phyloP scores from a whole-genome alignment of 2,113 vertebrate species.

The Mus pahari region DNA sequence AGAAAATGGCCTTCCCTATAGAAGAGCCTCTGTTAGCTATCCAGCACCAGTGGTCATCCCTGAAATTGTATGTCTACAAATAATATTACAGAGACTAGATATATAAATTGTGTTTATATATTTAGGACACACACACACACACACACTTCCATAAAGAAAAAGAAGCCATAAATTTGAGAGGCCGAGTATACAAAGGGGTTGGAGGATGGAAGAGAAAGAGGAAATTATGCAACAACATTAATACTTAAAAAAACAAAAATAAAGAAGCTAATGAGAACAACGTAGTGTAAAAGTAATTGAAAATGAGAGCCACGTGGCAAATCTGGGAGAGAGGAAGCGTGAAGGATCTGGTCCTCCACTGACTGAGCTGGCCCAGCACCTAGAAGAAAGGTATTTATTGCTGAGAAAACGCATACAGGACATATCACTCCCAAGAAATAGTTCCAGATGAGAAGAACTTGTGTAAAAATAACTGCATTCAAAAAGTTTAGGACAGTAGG shows the following conservation, averaged over 20 bases:
- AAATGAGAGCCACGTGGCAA: background rate
- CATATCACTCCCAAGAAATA: background rate
- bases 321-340: background rate
- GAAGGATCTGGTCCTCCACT: background rate
- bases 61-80: background rate
- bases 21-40: background rate
- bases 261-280: background rate
- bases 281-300: background rate
- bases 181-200: background rate
- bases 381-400: background rate
- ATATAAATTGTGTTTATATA: background rate
- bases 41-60: background rate
- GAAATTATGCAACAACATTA: background rate
- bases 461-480: background rate
- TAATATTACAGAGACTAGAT: background rate
- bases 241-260: background rate
- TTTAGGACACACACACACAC: background rate
- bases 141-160: background rate
- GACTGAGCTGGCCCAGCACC: background rate
- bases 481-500: background rate
- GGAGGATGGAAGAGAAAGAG: background rate
- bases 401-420: background rate
- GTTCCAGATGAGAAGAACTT: background rate
- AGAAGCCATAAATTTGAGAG: background rate
- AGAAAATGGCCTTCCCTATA: background rate